Evolutionary conservation across 1,140 invertebrate genomes (phyloP).

Genomic region (Drosophila pandora): DNA sequence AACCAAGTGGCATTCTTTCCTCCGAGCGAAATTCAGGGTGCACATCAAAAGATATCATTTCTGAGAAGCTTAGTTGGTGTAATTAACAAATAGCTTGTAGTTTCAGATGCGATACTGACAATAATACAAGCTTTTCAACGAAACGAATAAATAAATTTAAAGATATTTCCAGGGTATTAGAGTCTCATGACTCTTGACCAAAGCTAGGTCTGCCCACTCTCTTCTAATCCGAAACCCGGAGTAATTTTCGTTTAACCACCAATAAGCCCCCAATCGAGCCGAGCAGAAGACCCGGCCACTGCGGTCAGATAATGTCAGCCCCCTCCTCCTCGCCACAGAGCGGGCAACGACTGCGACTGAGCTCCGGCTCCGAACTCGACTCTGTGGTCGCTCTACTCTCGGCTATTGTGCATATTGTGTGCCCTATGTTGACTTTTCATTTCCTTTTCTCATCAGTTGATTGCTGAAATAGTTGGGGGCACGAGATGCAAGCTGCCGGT

Average conservation of each 20-base stretch:
- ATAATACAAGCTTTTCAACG: too few relatives aligned
- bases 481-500: slow-evolving; percentile 34
- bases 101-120: too few relatives aligned
- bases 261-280: slow-evolving; percentile 49
- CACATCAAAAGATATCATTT: too few relatives aligned
- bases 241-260: slow-evolving; percentile 63
- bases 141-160: not conserved
- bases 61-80: too few relatives aligned
- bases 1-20: too few relatives aligned
- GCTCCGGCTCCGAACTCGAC: slow-evolving; percentile 15
- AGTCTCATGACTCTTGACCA: not conserved
- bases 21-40: too few relatives aligned
- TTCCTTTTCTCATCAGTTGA: slow-evolving; percentile 80
- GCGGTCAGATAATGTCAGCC: slow-evolving; percentile 49
- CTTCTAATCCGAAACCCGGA: slow-evolving; percentile 43
- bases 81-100: not conserved
- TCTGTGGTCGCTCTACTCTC: slow-evolving; percentile 10
- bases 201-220: not conserved
- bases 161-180: not conserved
- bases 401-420: slow-evolving; percentile 55
- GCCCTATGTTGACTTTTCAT: slow-evolving; percentile 80
- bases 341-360: too few relatives aligned
- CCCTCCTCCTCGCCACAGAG: not conserved
- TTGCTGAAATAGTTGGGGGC: slow-evolving; percentile 78
- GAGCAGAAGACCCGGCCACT: slow-evolving; percentile 45